Evolutionary conservation across 2,113 vertebrate genomes (phyloP), one percentile per base, ranked within the genome.

Genomic region (Kryptolebias marmoratus): DNA sequence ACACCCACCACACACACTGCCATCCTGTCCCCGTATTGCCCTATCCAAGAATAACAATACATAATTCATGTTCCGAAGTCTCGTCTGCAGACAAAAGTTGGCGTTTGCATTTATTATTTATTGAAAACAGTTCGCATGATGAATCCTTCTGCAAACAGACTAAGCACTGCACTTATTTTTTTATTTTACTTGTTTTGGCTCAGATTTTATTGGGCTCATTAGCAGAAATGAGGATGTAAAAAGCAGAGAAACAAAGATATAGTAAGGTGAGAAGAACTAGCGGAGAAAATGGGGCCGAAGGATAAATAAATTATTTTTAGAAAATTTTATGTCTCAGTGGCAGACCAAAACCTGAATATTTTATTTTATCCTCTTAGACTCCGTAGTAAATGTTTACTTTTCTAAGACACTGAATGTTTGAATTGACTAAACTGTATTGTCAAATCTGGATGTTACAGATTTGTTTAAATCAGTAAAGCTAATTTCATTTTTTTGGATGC

Each of bases 11-110:
- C 72, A 69, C 71, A 84, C 73, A 79, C 80, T 60, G 65, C 68
- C 81, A 89, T 77, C 28, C 64, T 88, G 88, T 90, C 86, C 89
- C 87, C 62, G 68, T 32, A 66, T 83, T 83, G 86, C 84, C 90
- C 90, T 90, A 91, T 87, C 88, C 87, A 87, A 88, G 89, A 91
- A 91, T 85, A 92, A 92, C 80, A 89, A 92, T 92, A 73, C 90
- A 92, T 92, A 83, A 92, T 92, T 91, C 88, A 92, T 92, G 73
- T 79, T 57, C 73, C 30, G 36, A 86, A 91, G 90, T 91, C 90
- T 90, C 68, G 82, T 90, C 89, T 90, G 78, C 88, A 90, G 91
- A 92, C 90, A 92, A 91, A 92, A 92, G 91, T 92, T 89, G 89
- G 86, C 60, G 66, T 84, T 88, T 88, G 89, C 88, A 91, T 92